These are phyloP conservation scores for Poeciliopsis occidentalis DNA, from an alignment of 2,113 vertebrate genomes.

Conservation along the genomic window DNA sequence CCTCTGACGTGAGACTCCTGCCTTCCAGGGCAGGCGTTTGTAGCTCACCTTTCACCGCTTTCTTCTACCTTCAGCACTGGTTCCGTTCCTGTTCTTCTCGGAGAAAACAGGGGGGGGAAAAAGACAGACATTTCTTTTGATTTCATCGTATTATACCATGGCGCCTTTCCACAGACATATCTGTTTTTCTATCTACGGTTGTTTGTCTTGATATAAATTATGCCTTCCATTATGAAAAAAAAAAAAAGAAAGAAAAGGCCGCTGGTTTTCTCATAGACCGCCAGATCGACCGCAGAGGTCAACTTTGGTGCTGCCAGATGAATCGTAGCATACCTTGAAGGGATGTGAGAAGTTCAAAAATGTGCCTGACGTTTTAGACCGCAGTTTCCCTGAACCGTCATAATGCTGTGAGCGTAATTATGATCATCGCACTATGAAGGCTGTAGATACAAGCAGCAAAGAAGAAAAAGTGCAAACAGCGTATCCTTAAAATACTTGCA, in stretches of 20 bases:
- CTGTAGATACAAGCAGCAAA: conserved; percentile 31
- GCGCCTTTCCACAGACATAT: conserved; percentile 77
- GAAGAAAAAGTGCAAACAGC: conserved; percentile 6
- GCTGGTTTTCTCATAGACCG: conserved; percentile 52
- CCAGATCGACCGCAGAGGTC: conserved; percentile 55
- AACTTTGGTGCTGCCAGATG: conserved; percentile 68
- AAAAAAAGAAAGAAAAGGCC: conserved; percentile 21
- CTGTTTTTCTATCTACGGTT: conserved; percentile 72
- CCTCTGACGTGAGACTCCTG: conserved; percentile 41
- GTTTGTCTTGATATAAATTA: conserved; percentile 73
- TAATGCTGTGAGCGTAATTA: conserved; percentile 32
- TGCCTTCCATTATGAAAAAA: conserved; percentile 66
- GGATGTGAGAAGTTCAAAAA: conserved; percentile 47
- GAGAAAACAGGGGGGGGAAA: conserved; percentile 64
- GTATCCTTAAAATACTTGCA: conserved; percentile 1
- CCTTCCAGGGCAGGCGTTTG: conserved; percentile 28
- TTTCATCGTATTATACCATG: conserved; percentile 74
- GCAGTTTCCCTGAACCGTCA: conserved; percentile 37
- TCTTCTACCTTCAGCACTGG: conserved; percentile 63
- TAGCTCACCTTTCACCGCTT: conserved; percentile 64
- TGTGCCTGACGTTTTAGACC: conserved; percentile 74
- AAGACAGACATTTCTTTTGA: conserved; percentile 63
- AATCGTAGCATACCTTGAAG: conserved; percentile 73
- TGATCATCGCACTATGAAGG: conserved; percentile 37
- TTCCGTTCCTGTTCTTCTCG: conserved; percentile 57